Base-by-base conservation (phyloP, 2,888 invertebrate species). In the Halocaridina rubra region DNA sequence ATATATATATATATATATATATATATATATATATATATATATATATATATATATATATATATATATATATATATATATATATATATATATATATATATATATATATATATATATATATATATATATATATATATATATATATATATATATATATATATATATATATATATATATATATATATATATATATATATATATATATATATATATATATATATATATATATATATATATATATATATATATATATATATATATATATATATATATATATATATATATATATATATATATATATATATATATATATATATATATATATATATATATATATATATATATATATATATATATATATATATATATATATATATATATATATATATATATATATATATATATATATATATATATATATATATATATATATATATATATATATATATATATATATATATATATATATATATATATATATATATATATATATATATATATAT, bases 221-320 rank as follows among this genome's bases (percentile, higher is more conserved):
- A 22, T 74, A 3, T 71, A 71, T 53, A 7, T 80, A 72, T 57
- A 53, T 72, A 27, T 80, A 27, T 72, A 53, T 71, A 53, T 72
- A 27, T 33, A 75, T 81, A 39, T 75, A 75, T 61, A 33, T 75
- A 61, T 75, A 33, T 75, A 75, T 61, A 75, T 75, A 64, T 75
- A 75, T 74, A 39, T 59, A 57, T 81, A 30, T 81, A 32, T 81
- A 74, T 74, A 46, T 80, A 80, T 80, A 46, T 80, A 39, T 80
- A 71, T 80, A 69, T 80, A 71, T 80, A 71, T 71, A 71, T 80
- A 46, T 71, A 46, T 80, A 71, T 80, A 71, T 80, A 71, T 80
- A 80, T 80, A 46, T 71, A 71, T 39, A 71, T 71, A 80, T 71
- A 80, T 71, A 71, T 71, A 80, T 71, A 71, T 71, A 80, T 71